Base-by-base conservation (phyloP, 1,140 invertebrate genomes). In the Forficula auricularia region DNA sequence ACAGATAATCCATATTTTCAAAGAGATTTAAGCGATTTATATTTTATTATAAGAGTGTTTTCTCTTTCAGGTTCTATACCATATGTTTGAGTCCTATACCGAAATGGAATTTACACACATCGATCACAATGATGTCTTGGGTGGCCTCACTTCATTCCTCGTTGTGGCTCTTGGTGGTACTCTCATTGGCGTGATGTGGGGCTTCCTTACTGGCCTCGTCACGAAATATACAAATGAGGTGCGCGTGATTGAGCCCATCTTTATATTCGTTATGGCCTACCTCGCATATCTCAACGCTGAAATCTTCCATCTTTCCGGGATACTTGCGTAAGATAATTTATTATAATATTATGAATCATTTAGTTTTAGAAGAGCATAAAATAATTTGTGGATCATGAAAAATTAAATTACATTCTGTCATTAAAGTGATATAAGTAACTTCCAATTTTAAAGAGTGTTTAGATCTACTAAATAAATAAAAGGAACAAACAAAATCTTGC, bases 231-330 rank as follows among this genome's bases (percentile, higher is more conserved):
- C 94, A 0, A 71, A 92, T 57, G 79, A 96, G 64, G 91, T 96
- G 15, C 76, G 89, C 42, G 90, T 98, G 42, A 95, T 98, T 43
- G 95, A 98, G 64, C 94, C 94, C 1, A 86, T 98, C 52, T 92
- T 98, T 62, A 88, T 98, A 49, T 96, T 99, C 57, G 84, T 96
- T 39, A 91, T 98, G 81, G 89, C 91, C n/a, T 99, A 98, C 63
- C 65, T 98, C 55, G 82, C 91, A 34, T 98, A 98, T 61, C 70
- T 98, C 3, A 90, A 85, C 57, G 90, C 91, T 27, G 95, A 98
- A 67, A 89, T 97, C 63, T 95, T 97, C 63, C 91, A 97, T 55
- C 82, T 97, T 73, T 96, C 90, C 47, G 92, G 95, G 20, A 98
- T 98, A 54, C 67, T 96, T 47, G 87, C 91, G 86, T 91, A 65